Percentiles rank a stretch among this genome's conserved stretches.
Conservation (phyloP, 2,113 vertebrate species). For the Corythornis vintsioides region DNA sequence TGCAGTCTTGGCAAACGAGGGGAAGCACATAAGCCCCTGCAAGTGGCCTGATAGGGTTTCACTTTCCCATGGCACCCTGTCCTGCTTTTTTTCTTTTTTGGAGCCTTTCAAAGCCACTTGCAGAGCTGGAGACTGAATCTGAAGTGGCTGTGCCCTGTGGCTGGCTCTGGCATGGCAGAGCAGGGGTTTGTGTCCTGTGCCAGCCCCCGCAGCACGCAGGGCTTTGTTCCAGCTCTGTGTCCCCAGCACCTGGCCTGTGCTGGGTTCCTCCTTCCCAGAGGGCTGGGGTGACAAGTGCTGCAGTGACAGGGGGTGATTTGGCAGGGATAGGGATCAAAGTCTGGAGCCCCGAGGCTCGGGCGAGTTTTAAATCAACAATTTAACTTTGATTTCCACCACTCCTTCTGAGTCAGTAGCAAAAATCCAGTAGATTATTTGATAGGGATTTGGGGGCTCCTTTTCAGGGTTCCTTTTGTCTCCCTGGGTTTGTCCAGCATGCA, state of each 20-base stretch:
- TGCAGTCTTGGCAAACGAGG: background rate
- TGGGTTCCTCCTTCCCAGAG: background rate
- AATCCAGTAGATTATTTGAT: accelerated
- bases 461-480: background rate
- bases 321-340: background rate
- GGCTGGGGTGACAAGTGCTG: background rate
- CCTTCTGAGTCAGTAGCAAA: background rate
- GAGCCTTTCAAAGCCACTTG: background rate
- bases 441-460: background rate
- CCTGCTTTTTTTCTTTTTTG: background rate
- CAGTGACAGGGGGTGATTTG: background rate
- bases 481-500: background rate
- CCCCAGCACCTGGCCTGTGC: background rate
- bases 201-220: background rate
- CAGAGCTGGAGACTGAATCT: background rate
- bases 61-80: background rate
- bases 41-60: background rate
- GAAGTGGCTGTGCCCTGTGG: too few species aligned
- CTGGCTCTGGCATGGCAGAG: background rate
- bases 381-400: background rate
- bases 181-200: background rate
- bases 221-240: background rate
- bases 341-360: background rate
- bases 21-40: background rate
- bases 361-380: background rate